Evolutionary conservation across 2,797 vertebrate genomes (phyloP).

Genomic region (Eulemur coronatus): DNA sequence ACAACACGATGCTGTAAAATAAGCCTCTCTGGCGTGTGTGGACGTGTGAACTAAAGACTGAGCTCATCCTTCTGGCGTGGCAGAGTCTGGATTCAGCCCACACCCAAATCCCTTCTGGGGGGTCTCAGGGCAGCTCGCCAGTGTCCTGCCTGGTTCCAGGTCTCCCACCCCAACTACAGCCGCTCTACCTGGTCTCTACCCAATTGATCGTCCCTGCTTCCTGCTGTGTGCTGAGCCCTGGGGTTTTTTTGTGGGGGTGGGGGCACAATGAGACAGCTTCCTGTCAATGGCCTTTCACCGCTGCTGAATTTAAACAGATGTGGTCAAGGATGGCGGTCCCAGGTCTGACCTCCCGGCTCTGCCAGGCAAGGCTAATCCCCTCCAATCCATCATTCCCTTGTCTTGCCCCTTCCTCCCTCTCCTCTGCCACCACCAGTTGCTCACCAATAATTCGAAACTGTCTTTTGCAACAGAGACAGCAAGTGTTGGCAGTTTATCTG

Average conservation of each 20-base stretch:
- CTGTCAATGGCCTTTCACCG: background rate
- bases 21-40: accelerated
- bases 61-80: background rate
- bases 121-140: background rate
- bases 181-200: accelerated
- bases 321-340: background rate
- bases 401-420: background rate
- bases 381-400: background rate
- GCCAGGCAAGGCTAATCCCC: background rate
- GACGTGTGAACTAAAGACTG: background rate
- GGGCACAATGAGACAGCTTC: accelerated
- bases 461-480: background rate
- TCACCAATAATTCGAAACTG: conserved; percentile 11
- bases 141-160: accelerated
- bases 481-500: background rate
- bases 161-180: background rate
- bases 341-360: background rate
- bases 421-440: background rate
- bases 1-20: accelerated
- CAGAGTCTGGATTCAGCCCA: background rate
- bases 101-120: background rate
- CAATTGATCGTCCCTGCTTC: background rate
- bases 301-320: background rate
- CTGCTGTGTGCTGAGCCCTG: background rate
- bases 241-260: background rate